A percentile compares a stretch with the other conserved stretches of the same genome.
Evolutionary conservation across 2,113 vertebrate species (phyloP).

Genomic region (Morphnarchus princeps): DNA sequence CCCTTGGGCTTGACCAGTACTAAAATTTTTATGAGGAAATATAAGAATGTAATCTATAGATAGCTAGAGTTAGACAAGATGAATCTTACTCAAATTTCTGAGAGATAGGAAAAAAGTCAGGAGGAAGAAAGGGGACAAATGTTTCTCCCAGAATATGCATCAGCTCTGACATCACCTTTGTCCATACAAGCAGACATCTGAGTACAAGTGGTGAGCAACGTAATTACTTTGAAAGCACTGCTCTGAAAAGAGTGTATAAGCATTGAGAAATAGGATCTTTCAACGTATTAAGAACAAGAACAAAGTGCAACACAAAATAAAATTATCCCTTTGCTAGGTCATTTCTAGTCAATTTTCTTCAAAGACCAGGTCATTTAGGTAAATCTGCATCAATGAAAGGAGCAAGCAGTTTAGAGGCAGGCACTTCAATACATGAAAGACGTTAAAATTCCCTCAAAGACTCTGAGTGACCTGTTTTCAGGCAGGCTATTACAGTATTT

Average conservation of each 20-base stretch:
- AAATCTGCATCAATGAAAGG: neutral
- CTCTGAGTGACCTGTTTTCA: neutral
- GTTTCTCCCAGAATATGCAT: neutral
- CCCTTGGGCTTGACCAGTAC: neutral
- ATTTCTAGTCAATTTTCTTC: neutral
- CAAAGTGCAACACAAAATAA: neutral
- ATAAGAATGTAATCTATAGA: neutral
- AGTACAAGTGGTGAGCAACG: neutral
- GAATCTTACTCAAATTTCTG: neutral
- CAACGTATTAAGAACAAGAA: neutral
- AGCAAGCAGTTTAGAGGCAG: neutral
- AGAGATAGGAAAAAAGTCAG: neutral
- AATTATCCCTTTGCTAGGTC: neutral
- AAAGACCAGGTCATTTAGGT: neutral
- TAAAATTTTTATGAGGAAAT: neutral
- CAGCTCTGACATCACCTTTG: neutral
- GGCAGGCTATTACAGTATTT: neutral
- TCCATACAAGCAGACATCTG: neutral
- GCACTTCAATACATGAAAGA: neutral
- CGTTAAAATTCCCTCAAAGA: neutral
- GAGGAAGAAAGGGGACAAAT: neutral
- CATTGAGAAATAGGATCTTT: neutral
- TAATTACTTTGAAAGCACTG: neutral
- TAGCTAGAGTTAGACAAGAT: neutral
- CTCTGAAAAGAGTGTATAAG: neutral